Evolutionary conservation across 2,888 invertebrate genomes (phyloP), one percentile per base, ranked within the genome.

Genomic region (Erebia aethiops): DNA sequence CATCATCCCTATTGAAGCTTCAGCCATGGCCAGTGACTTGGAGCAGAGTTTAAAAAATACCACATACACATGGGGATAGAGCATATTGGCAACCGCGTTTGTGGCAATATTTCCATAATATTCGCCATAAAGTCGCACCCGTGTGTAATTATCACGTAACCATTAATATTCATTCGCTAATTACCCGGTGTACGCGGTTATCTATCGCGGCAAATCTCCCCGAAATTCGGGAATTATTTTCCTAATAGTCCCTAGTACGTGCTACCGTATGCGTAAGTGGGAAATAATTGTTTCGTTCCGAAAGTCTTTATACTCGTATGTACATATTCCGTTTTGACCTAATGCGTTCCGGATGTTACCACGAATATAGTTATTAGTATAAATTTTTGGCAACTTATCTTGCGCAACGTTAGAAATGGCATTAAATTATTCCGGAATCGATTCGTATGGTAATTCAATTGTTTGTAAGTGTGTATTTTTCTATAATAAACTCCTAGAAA

Each of bases 101-200:
- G 16, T 62, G 46, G 46, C 61, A 66, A 58, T 57, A 65, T 60
- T 70, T 60, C 43, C 49, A 58, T 35, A 60, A 60, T 41, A 65
- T 60, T 65, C 43, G 16, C 66, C 71, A 21, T 63, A 46, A 64
- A 71, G 57, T 58, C 67, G 61, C 57, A 71, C 66, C 58, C 69
- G 61, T 63, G 51, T 21, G 54, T 71, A 67, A 73, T 73, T 71
- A 73, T 67, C 54, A 58, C 41, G 46, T 65, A 49, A 65, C 61
- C 63, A 61, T 64, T 68, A 73, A 73, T 65, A 70, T 61, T 56
- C 65, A 70, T 64, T 65, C 65, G 43, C 67, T 72, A 69, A 72
- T 69, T 66, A 68, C 67, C 56, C 46, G 46, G 46, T 49, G 49
- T 57, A 26, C 49, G 56, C 63, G 60, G 66, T 67, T 73, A 71